Conservation (phyloP, 2,113 vertebrate species). For the Nettapus auritus region DNA sequence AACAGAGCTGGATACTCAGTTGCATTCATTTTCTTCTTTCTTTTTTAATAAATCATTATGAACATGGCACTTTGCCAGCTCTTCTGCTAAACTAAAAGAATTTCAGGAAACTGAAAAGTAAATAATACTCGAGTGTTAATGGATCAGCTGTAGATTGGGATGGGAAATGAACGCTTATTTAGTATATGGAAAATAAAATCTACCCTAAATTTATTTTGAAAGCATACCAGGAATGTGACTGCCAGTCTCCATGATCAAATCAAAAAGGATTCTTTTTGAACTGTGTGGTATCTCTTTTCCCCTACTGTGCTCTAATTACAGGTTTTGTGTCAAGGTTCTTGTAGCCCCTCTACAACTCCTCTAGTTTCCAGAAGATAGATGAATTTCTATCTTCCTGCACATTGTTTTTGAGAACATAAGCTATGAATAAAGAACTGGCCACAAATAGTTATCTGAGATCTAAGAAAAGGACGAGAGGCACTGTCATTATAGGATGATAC, state of each 20-base stretch:
- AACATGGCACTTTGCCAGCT: slow-evolving; percentile 36
- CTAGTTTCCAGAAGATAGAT: neutral
- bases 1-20: slow-evolving; percentile 11
- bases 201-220: neutral
- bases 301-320: neutral
- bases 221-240: neutral
- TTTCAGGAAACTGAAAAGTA: slow-evolving; percentile 39
- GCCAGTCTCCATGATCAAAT: neutral
- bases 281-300: neutral
- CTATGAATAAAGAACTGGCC: neutral
- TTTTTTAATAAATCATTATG: slow-evolving; percentile 53
- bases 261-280: neutral
- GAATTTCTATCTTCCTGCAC: neutral
- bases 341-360: neutral
- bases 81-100: slow-evolving; percentile 38
- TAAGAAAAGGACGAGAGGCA: neutral
- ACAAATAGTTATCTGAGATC: neutral
- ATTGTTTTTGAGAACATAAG: neutral
- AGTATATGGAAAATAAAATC: neutral
- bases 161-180: neutral
- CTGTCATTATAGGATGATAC: neutral
- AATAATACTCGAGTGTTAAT: slow-evolving; percentile 35
- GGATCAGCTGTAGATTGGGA: slow-evolving; percentile 5
- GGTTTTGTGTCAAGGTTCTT: neutral
- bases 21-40: slow-evolving; percentile 1